Percentiles rank a stretch among this genome's conserved stretches.
phyloP scores from a whole-genome alignment of 2,113 vertebrate genomes.

The Sus scrofa region T2T-Sscrofa CM000812.6:146998501-146999000 shows the following conservation, averaged over 20 bases:
- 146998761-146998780: background rate
- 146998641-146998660: background rate
- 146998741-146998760: background rate
- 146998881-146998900: background rate
- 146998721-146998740: background rate
- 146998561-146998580: background rate
- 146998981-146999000: background rate
- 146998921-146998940: background rate
- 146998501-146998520: slow-evolving; percentile 52
- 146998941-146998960: rapidly evolving
- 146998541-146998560: background rate
- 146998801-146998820: background rate
- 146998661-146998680: background rate
- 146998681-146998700: background rate
- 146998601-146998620: slow-evolving; percentile 5
- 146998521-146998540: slow-evolving; percentile 1
- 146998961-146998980: background rate
- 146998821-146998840: background rate
- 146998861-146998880: rapidly evolving
- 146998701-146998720: background rate
- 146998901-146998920: rapidly evolving
- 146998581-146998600: background rate
- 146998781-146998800: background rate
- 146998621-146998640: background rate
- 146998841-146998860: background rate